Conservation (phyloP, 2,797 vertebrate species). For the Setipinna tenuifilis region DNA sequence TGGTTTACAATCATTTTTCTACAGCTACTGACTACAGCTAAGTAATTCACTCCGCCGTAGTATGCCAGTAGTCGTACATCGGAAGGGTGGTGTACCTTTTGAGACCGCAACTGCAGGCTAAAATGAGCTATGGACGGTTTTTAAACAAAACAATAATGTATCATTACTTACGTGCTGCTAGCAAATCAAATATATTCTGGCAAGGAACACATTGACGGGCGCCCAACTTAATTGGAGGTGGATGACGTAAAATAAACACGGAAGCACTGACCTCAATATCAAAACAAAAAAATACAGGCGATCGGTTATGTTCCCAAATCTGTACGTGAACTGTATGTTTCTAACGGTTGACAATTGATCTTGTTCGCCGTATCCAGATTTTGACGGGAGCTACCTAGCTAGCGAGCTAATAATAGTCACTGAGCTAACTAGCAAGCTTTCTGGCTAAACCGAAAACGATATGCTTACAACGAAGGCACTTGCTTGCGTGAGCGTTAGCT, state of each 20-base stretch:
- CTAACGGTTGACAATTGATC: background rate
- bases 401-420: constrained; percentile 6
- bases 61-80: background rate
- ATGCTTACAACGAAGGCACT: constrained; percentile 62
- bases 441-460: constrained; percentile 29
- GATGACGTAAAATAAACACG: constrained; percentile 63
- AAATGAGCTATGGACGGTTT: background rate
- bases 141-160: background rate
- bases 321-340: background rate
- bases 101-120: background rate
- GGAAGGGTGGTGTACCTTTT: background rate
- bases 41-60: background rate
- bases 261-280: constrained; percentile 54
- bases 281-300: background rate
- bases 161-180: constrained; percentile 69
- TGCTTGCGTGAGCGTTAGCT: constrained; percentile 50
- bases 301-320: background rate
- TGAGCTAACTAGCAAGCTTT: constrained; percentile 41
- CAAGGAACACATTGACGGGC: constrained; percentile 71
- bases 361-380: background rate
- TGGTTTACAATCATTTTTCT: background rate
- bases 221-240: constrained; percentile 57
- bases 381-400: constrained; percentile 8
- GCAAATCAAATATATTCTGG: constrained; percentile 67
- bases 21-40: background rate